Percentiles rank a stretch among this genome's conserved stretches.
Conservation (phyloP, 2,888 invertebrate species). For the Chrysopilus asiliformis region DNA sequence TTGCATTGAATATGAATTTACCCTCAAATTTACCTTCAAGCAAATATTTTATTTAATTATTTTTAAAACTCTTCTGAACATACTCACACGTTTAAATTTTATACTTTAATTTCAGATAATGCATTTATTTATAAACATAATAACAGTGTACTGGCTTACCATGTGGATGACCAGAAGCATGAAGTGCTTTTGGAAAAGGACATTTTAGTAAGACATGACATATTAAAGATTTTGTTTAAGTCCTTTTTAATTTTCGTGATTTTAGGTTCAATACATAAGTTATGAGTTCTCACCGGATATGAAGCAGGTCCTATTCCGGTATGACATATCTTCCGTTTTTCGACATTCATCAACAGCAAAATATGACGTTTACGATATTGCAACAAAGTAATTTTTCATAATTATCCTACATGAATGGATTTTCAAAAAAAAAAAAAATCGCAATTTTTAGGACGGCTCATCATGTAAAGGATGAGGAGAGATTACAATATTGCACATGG, state of each 20-base stretch:
- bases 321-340: conserved; percentile 35
- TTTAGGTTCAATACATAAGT: conserved; percentile 28
- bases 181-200: too few species aligned
- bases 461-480: conserved; percentile 40
- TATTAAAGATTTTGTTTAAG: too few species aligned
- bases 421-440: conserved; percentile 12
- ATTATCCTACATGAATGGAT: neutral
- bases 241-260: neutral
- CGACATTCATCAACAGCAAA: conserved; percentile 51
- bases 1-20: too few species aligned
- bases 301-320: conserved; percentile 27
- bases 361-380: conserved; percentile 47
- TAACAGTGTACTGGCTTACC: too few species aligned
- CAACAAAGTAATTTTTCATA: conserved; percentile 11
- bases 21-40: too few species aligned
- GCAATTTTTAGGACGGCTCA: conserved; percentile 35
- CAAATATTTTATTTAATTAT: too few species aligned
- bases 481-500: conserved; percentile 51
- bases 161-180: too few species aligned
- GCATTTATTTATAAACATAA: too few species aligned
- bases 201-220: too few species aligned
- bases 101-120: too few species aligned
- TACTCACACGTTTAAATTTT: too few species aligned
- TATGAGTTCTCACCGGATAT: conserved; percentile 31
- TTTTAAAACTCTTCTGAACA: too few species aligned